Evolutionary conservation across 2,888 invertebrate species (phyloP), one percentile per base, ranked within the genome.

Genomic region (Amblyteles armatorius): DNA sequence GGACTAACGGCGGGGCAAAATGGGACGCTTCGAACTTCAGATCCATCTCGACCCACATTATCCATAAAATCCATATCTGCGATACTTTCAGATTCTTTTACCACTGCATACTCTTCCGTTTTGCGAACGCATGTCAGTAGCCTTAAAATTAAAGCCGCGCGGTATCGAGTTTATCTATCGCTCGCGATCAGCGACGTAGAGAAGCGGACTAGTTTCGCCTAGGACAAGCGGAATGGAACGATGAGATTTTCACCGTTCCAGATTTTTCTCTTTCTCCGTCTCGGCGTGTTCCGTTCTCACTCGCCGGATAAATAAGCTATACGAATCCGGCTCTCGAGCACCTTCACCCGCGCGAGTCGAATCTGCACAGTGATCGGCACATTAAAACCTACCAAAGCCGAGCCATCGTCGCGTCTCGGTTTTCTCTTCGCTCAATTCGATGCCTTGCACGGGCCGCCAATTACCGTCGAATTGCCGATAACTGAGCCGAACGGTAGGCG

Each of bases 241-340:
- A 86, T 72, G 80, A 86, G 86, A 88, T 90, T 91, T 90, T 89
- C 91, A 90, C 90, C 87, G 90, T 88, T 88, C 89, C 86, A 90
- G 86, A 89, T 91, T 90, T 90, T 89, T 88, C 87, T 89, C 79
- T 82, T 77, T 85, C 79, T 77, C 79, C 36, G 57, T 79, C 48
- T 76, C 36, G 67, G 52, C 44, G 57, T 73, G 57, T 73, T 33
- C 77, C 40, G 60, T 79, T 79, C 79, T 57, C 26, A 36, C 57
- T 67, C 48, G 16, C 13, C 11, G 36, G 57, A 73, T 86, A 79
- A 77, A 82, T 77, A 69, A 86, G 50, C 69, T 48, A 57, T 63
- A 60, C 29, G 44, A 40, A 60, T 68, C 44, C 50, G 68, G 44
- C 60, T 76, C 57, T 50, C 36, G 26, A 19, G 72, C 55, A 63